phyloP scores from a whole-genome alignment of 2,888 invertebrate genomes.

The Trichopria drosophilae region DNA sequence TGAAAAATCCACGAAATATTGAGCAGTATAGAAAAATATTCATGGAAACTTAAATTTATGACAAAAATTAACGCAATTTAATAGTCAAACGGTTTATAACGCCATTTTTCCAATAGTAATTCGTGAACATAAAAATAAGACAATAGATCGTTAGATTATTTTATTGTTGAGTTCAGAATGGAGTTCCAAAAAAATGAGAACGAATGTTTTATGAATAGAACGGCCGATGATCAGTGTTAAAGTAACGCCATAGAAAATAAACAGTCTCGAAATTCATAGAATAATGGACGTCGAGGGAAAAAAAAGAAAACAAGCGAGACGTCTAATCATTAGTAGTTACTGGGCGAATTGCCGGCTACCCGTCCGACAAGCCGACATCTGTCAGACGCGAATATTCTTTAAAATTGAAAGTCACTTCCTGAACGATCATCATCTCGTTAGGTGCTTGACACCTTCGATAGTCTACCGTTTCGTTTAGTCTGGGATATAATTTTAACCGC shows the following conservation, averaged over 20 bases:
- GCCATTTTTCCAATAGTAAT: too few species aligned
- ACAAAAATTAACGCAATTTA: too few species aligned
- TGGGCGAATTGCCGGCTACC: constrained; percentile 45
- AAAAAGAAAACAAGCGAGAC: constrained; percentile 37
- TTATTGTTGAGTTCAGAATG: too few species aligned
- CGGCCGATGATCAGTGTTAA: constrained; percentile 6
- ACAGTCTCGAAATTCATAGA: neutral
- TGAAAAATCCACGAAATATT: too few species aligned
- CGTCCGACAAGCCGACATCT: constrained; percentile 39
- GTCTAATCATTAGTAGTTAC: constrained; percentile 49
- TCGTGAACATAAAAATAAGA: too few species aligned
- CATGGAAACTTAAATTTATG: too few species aligned
- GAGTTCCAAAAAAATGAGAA: neutral
- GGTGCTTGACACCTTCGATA: constrained; percentile 29
- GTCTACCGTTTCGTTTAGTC: constrained; percentile 17
- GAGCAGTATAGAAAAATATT: too few species aligned
- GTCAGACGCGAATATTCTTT: constrained; percentile 37
- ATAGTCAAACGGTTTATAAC: too few species aligned
- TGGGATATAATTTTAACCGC: constrained; percentile 15
- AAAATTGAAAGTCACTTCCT: constrained; percentile 47
- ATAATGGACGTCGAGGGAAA: constrained; percentile 19
- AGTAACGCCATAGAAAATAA: constrained; percentile 9
- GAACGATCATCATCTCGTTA: constrained; percentile 44
- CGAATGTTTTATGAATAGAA: constrained; percentile 18
- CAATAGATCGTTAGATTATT: too few species aligned